Conservation (phyloP, 2,888 invertebrate species). For the Colostygia pectinataria region DNA sequence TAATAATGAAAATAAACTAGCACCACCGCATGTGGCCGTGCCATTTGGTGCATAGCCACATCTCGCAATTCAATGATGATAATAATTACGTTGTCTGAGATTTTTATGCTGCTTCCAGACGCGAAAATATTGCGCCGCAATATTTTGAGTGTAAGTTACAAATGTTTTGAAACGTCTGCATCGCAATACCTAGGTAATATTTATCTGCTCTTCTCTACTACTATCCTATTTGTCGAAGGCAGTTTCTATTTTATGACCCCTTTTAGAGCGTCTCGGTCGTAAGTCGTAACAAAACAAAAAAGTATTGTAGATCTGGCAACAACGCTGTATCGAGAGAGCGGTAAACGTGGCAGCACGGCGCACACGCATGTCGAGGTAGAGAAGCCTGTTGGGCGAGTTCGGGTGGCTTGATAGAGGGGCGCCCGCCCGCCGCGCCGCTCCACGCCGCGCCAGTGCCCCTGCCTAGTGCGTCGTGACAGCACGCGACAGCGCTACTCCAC, state of each 20-base stretch:
- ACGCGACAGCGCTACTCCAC: conserved; percentile 48
- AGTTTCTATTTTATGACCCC: conserved; percentile 75
- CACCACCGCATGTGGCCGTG: conserved; percentile 52
- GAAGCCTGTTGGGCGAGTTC: conserved; percentile 71
- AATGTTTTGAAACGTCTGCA: not conserved
- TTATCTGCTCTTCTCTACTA: conserved; percentile 31
- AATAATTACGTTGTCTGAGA: conserved; percentile 4
- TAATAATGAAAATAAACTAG: conserved; percentile 46
- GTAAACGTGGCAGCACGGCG: conserved; percentile 70
- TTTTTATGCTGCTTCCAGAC: too few relatives aligned
- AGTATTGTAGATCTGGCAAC: conserved; percentile 67
- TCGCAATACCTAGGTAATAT: not conserved
- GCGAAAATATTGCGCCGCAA: too few relatives aligned
- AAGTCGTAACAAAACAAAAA: conserved; percentile 76
- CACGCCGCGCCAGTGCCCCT: conserved; percentile 63
- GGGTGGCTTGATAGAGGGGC: conserved; percentile 54
- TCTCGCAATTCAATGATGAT: conserved; percentile 35
- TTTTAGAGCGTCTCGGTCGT: conserved; percentile 76
- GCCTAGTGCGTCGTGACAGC: conserved; percentile 61
- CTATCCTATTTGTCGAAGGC: conserved; percentile 53
- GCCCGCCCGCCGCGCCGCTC: conserved; percentile 43
- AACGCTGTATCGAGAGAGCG: conserved; percentile 50
- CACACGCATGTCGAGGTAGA: conserved; percentile 67
- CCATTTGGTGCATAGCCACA: conserved; percentile 36
- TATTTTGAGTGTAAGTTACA: too few relatives aligned